Base-by-base conservation (phyloP, 2,797 vertebrate species). In the Podarcis siculus region DNA sequence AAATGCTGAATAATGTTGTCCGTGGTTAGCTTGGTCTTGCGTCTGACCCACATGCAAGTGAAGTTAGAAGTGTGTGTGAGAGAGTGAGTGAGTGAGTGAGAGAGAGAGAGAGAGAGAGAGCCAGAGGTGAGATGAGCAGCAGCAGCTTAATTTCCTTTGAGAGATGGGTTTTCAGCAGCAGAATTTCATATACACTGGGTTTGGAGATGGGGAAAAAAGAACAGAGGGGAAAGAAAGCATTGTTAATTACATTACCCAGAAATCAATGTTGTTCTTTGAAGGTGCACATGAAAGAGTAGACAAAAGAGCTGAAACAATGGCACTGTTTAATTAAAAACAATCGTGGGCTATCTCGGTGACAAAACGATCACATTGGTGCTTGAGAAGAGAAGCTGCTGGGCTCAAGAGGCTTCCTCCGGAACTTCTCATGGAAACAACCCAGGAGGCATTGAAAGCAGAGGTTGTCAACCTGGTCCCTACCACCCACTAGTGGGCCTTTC, bases 241-340 rank as follows among this genome's bases (percentile, higher is more conserved):
- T 3, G 35, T 76, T 76, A 77, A 17, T 86, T 82, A 61, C 32
- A 61, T 37, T 76, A 21, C 19, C 35, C 35, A 32, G 37, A 45
- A 78, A 79, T 79, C 49, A 61, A 5, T 23, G 67, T 85, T 88
- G 42, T 82, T 79, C 35, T 49, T 42, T n/a, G 61, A 86, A 82
- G 64, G 19, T 0, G 5, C 13, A 15, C 0, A 78, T 81, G 64
- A 32, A 39, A 3, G 2, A 3, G 35, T n/a, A 0, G 10, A 87
- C 55, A 78, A 77, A 85, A 67, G 55, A 39, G 71, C 35, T 4
- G 45, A 84, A 42, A 25, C 25, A n/a, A 23, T 25, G 0, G 27
- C 0, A 0, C 4, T 79, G 90, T 76, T 15, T 0, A 21, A 17
- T 66, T 39, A 76, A 87, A 35, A 4, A 21, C 42, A 79, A 72